These are phyloP conservation scores for Capromys pilorides DNA, from an alignment of 2,797 vertebrate species.

Conservation along the genomic window DNA sequence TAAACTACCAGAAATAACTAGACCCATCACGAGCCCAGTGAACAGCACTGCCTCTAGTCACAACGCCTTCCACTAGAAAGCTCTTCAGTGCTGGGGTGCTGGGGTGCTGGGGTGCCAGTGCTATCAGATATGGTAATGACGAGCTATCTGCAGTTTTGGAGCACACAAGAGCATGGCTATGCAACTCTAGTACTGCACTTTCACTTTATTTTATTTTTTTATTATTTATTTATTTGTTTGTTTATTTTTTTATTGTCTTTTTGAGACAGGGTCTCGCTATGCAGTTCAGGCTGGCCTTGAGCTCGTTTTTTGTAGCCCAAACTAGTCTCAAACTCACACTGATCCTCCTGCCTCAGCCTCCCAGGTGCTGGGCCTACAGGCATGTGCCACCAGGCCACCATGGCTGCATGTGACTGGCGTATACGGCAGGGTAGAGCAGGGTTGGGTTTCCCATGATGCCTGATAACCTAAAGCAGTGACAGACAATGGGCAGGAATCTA, in stretches of 20 bases:
- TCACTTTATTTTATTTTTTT: neutral
- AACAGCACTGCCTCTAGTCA: neutral
- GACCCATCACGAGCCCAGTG: neutral
- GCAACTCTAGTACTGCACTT: neutral
- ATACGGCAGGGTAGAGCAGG: neutral
- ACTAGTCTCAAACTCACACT: no score
- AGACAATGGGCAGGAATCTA: neutral
- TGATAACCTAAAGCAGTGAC: neutral
- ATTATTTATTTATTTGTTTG: no score
- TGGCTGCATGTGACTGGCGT: neutral
- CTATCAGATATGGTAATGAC: neutral
- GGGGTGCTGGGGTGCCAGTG: neutral
- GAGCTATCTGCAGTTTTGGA: neutral
- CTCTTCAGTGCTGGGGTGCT: neutral
- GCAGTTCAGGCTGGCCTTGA: no score
- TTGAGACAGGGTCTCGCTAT: no score
- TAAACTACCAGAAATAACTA: conserved; percentile 5
- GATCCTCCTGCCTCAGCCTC: no score
- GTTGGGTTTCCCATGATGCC: neutral
- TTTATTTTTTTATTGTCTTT: no score
- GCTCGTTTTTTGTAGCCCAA: no score
- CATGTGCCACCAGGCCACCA: no score
- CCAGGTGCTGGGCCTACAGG: no score
- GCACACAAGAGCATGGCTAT: neutral
- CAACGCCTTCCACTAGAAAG: neutral